Evolutionary conservation across 2,113 vertebrate genomes (phyloP).

Genomic region (Pardalotus punctatus): DNA sequence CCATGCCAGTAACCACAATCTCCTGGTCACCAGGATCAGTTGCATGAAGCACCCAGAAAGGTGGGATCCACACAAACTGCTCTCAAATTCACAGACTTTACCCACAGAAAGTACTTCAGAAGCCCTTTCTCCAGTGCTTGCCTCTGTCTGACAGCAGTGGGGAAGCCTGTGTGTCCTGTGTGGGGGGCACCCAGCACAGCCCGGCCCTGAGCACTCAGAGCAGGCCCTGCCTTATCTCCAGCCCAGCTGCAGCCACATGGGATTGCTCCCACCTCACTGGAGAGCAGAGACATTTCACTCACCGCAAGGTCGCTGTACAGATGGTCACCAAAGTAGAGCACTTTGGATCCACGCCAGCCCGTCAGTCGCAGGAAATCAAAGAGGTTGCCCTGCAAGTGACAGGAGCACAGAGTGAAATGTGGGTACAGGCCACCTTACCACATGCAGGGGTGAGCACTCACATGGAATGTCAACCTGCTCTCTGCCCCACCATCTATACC

Average conservation of each 20-base stretch:
- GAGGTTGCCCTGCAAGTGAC: slow-evolving; percentile 85
- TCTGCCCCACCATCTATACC: not conserved
- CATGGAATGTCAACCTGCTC: not conserved
- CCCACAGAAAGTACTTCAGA: not conserved
- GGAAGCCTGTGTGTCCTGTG: not conserved
- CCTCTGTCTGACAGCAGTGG: not conserved
- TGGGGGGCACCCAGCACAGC: not conserved
- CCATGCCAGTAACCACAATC: not conserved
- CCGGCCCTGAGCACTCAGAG: not conserved
- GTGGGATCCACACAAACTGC: not conserved
- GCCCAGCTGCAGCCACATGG: not conserved
- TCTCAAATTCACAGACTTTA: not conserved
- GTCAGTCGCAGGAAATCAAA: slow-evolving; percentile 92
- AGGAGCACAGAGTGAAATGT: not conserved
- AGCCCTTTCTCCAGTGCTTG: not conserved
- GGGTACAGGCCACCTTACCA: not conserved
- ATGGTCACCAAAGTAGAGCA: slow-evolving; percentile 97
- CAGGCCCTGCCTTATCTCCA: not conserved
- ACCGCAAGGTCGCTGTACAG: slow-evolving; percentile 96
- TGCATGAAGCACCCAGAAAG: not conserved
- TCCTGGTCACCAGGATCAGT: not conserved
- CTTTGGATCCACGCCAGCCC: slow-evolving; percentile 90
- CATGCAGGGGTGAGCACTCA: not conserved
- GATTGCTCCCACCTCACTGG: not conserved
- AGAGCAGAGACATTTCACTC: slow-evolving; percentile 49